Evolutionary conservation across 2,888 invertebrate species (phyloP).

Genomic region (Doris montereyensis): DNA sequence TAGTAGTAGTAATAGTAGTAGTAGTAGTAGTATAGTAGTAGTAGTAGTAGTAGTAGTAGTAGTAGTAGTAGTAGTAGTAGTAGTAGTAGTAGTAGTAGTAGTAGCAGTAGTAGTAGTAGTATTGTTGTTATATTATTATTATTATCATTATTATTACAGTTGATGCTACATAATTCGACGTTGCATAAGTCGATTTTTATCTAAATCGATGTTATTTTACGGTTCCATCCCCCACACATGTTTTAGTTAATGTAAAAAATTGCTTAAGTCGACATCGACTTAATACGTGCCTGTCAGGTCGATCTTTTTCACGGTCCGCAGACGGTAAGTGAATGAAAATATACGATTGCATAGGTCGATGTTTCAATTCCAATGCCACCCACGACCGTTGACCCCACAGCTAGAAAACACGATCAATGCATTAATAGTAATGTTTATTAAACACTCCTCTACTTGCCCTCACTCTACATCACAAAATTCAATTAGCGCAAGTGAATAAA

Average conservation of each 20-base stretch:
- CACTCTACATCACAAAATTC: too few relatives aligned
- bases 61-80: not conserved
- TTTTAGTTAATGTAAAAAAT: not conserved
- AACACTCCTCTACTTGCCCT: too few relatives aligned
- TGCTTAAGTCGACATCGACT: too few relatives aligned
- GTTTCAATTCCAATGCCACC: too few relatives aligned
- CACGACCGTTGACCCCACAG: too few relatives aligned
- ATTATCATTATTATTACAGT: not conserved
- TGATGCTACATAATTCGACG: not conserved
- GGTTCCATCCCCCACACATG: too few relatives aligned
- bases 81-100: not conserved
- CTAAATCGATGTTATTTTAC: not conserved
- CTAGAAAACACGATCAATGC: too few relatives aligned
- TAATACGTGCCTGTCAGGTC: too few relatives aligned
- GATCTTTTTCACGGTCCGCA: not conserved
- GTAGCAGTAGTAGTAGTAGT: not conserved
- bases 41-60: not conserved
- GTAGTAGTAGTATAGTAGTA: not conserved
- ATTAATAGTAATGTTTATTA: too few relatives aligned
- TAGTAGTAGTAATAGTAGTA: not conserved
- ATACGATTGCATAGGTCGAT: too few relatives aligned
- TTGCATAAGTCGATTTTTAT: not conserved
- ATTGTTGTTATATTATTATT: not conserved
- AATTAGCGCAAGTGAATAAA: too few relatives aligned
- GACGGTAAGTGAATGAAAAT: too few relatives aligned